Base-by-base conservation (phyloP, 2,888 invertebrate species). In the Phalangium opilio region DNA sequence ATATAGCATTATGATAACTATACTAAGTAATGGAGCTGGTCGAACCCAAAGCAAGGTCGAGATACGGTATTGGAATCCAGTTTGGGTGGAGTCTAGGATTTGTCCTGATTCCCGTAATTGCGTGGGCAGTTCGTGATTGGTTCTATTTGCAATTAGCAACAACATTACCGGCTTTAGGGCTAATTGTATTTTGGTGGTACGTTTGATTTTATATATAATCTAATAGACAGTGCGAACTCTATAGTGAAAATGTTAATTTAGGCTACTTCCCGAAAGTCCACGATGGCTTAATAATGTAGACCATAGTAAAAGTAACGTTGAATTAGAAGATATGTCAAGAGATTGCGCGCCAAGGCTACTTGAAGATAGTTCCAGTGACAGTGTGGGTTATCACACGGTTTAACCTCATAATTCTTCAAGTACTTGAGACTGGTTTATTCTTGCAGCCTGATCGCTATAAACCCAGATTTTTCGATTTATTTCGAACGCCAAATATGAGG, bases 181-280 rank as follows among this genome's bases (percentile, higher is more conserved):
- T 86, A 1, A 65, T 85, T 33, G 80, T 76, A 1, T 84, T 86
- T 62, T 83, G 83, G 75, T 67, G 66, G 67, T 81, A 67, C n/a
- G 34, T 12, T 1, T 11, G 1, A 12, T 34, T 34, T 34, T 1
- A 34, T 34, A 34, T 34, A 12, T n/a, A 34, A 11, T 34, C n/a
- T 34, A 34, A n/a, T 1, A 12, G 11, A 12, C n/a, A n/a, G 11
- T 34, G n/a, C 34, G n/a, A 34, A 34, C n/a, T 12, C 11, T 34
- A 11, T 34, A n/a, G 11, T 12, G 11, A 14, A 19, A 45, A 21
- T 27, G 44, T 45, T 20, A 17, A 43, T 35, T 14, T 57, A 85
- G 86, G 86, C 67, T 83, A 3, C 79, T 87, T 75, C 85, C 86
- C 58, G 86, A 87, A 67, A 86, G 85, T 8, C 84, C 85, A 0